Base-by-base conservation (phyloP, 2,888 invertebrate genomes). In the Chromoteleia sp. region DNA sequence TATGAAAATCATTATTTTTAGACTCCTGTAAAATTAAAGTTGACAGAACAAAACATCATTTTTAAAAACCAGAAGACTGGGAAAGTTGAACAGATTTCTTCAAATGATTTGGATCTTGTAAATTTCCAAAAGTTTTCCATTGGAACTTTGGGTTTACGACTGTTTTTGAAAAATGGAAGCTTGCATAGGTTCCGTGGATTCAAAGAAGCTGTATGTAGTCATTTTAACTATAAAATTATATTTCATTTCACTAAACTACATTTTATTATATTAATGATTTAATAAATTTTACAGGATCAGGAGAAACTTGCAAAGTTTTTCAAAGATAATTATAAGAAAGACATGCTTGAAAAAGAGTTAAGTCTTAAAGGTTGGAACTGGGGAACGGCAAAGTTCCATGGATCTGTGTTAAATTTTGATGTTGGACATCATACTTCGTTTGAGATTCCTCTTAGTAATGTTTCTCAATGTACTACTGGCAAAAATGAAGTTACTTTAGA, bases 281-380 rank as follows among this genome's bases (percentile, higher is more conserved):
- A 4, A 33, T 33, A 10, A 21, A 14, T 25, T 33, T 61, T 92
- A 14, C 89, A 97, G 95, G 99, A 99, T 85, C 96, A 97, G 92
- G 98, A 99, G 52, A 98, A 98, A 91, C 94, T 99, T 48, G 95
- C 96, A 0, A 96, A 97, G 86, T 99, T 98, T 92, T 96, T 99
- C 85, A 94, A 95, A 83, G 93, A 94, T 4, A 95, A 96, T 84
- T 99, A 98, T 91, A 94, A 95, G 25, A 96, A 96, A 85, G 96
- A 97, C 74, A 95, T 99, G 95, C 93, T 97, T 52, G 98, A 97
- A 87, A 97, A 97, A 87, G 99, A 99, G 88, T 92, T 98, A 63
- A 97, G 98, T 83, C 93, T 99, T 0, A 98, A 98, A 91, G 99
- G 99, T 0, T 99, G 99, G 99, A 99, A 99, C 92, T 99, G 99